These are phyloP conservation scores for Ceramica pisi DNA, from an alignment of 2,888 invertebrate species.

Conservation along the genomic window DNA sequence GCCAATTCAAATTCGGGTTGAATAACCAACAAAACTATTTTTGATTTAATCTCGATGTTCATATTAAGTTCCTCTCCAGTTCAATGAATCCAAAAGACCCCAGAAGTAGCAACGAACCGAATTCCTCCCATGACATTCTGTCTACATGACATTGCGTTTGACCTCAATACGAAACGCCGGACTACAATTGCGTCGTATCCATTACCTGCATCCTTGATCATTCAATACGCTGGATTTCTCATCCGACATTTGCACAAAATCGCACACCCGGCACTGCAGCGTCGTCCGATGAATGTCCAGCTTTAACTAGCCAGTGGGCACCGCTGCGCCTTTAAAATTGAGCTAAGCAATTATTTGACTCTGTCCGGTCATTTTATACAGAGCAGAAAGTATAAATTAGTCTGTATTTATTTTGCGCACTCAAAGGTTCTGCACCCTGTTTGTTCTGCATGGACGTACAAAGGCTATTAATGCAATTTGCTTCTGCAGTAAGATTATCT, in stretches of 20 bases:
- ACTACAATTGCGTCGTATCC: constrained; percentile 57
- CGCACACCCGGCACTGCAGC: constrained; percentile 28
- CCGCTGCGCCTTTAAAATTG: constrained; percentile 59
- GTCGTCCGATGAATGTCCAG: constrained; percentile 55
- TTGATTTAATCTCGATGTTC: constrained; percentile 11
- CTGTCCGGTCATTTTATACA: constrained; percentile 52
- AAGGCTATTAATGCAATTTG: constrained; percentile 55
- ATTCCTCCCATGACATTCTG: constrained; percentile 25
- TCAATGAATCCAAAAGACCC: constrained; percentile 26
- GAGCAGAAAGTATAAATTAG: constrained; percentile 52
- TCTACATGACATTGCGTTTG: constrained; percentile 49
- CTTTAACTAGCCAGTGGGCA: constrained; percentile 54
- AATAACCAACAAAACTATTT: background rate
- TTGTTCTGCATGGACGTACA: constrained; percentile 51
- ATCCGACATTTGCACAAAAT: constrained; percentile 54
- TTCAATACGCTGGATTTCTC: constrained; percentile 52
- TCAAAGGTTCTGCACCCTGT: constrained; percentile 50
- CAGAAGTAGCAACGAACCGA: constrained; percentile 4
- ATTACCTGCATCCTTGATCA: constrained; percentile 57
- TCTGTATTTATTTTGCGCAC: constrained; percentile 55
- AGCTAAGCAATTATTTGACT: constrained; percentile 68
- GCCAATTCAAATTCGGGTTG: background rate
- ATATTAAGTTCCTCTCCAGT: constrained; percentile 1
- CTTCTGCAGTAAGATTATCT: constrained; percentile 15
- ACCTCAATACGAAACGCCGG: constrained; percentile 29